Evolutionary conservation across 2,113 vertebrate species (phyloP), one percentile per base, ranked within the genome.

Genomic region (Rhagologus leucostigma): DNA sequence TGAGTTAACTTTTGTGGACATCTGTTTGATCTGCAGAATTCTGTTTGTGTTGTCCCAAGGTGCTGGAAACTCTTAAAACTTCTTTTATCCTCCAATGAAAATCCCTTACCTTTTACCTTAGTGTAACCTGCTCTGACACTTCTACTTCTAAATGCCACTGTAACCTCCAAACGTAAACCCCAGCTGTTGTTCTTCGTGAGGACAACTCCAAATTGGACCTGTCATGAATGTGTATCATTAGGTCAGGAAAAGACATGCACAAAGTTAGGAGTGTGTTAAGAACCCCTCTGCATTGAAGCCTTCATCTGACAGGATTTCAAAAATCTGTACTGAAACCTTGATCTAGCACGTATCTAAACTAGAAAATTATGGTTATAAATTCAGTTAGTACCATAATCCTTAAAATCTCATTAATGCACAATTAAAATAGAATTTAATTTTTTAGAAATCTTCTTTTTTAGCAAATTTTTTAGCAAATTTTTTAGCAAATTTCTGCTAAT

Each of bases 121-220:
- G 47, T 23, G 24, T 93, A 95, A 94, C 85, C 86, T 57, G 29
- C 85, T 88, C 70, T 97, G 95, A 85, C 94, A 95, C 53, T 94
- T 96, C 42, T 55, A 16, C 82, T 94, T 95, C 63, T 95, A 84
- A 95, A 78, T 92, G 92, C 83, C 92, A 89, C 35, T 95, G 75
- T 83, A 96, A 86, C 57, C 73, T 96, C 77, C 92, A 92, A 74
- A 91, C 92, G 89, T 87, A 87, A 82, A 96, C 95, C 94, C 94
- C 89, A 88, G 84, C 95, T 98, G 96, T 93, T 94, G 76, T 89
- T 93, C 69, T 94, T 85, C 73, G 44, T 94, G 50, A 80, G 84
- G 70, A 91, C 93, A 87, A 46, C 47, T 88, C 76, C 91, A 91
- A 71, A 85, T 63, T 80, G 70, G 67, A 63, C 70, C 67, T 91